Evolutionary conservation across 2,113 vertebrate genomes (phyloP).

Genomic region (Neogale vison): DNA sequence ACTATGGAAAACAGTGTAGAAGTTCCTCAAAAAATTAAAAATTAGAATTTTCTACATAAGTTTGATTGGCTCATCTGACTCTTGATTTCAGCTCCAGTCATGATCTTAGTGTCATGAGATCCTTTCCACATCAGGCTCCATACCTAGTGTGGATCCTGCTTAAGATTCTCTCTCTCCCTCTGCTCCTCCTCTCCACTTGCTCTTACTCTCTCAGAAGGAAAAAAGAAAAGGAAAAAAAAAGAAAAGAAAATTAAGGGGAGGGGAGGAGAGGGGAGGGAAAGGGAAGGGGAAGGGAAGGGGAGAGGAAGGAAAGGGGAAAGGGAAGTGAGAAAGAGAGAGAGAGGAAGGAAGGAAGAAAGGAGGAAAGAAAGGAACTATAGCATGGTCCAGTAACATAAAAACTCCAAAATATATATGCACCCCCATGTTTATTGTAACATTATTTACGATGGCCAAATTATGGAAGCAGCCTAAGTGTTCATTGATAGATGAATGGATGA

Average conservation of each 20-base stretch:
- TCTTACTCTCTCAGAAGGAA: neutral
- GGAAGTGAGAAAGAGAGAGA: too few species aligned
- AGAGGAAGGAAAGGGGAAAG: too few species aligned
- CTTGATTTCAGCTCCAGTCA: too few species aligned
- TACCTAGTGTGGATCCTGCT: neutral
- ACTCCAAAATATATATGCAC: neutral
- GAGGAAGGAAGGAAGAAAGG: too few species aligned
- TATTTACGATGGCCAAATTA: neutral
- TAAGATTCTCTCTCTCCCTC: neutral
- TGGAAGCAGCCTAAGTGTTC: neutral
- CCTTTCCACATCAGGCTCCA: neutral
- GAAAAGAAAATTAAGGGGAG: too few species aligned
- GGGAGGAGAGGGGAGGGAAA: too few species aligned
- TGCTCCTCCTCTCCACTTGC: neutral
- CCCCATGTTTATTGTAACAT: neutral
- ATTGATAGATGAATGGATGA: neutral
- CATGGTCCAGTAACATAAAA: neutral
- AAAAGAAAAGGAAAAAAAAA: too few species aligned
- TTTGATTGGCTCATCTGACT: too few species aligned
- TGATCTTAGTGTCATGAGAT: neutral
- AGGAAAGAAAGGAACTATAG: neutral
- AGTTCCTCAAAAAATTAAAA: neutral
- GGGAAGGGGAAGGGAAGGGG: too few species aligned
- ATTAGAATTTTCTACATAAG: too few species aligned
- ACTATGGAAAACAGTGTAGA: neutral